phyloP scores from a whole-genome alignment of 2,113 vertebrate genomes.

The Archilochus colubris region DNA sequence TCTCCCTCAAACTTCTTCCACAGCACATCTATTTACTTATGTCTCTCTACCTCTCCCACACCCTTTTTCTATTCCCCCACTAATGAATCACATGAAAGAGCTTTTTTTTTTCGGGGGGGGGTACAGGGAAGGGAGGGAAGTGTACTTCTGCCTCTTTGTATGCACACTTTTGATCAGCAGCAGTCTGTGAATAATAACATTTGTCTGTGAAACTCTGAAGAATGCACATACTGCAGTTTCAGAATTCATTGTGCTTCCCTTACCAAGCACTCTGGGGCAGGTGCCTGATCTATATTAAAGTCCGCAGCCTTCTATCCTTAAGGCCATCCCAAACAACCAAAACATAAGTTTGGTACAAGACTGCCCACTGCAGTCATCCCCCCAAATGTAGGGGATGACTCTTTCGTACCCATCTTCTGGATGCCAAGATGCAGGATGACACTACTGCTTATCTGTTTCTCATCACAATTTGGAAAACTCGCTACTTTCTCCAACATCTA shows the following conservation, averaged over 20 bases:
- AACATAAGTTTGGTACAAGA: neutral
- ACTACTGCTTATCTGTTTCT: neutral
- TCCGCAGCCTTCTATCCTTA: neutral
- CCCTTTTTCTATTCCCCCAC: too few relatives aligned
- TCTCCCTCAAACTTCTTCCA: neutral
- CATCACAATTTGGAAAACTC: neutral
- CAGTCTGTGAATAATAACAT: neutral
- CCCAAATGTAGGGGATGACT: neutral
- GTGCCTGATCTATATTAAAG: neutral
- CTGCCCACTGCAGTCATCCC: neutral
- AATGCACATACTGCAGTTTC: neutral
- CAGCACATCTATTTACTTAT: neutral
- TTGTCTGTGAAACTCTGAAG: neutral
- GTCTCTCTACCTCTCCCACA: neutral
- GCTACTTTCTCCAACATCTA: neutral
- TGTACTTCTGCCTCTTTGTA: neutral
- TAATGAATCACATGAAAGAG: neutral
- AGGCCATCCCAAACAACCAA: neutral
- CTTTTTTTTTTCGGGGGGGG: rapidly evolving
- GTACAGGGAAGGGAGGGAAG: too few relatives aligned
- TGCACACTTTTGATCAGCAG: neutral
- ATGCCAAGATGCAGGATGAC: neutral
- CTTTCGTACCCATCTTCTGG: neutral
- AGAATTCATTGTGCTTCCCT: neutral
- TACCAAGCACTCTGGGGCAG: neutral